Evolutionary conservation across 2,797 vertebrate genomes (phyloP), one percentile per base, ranked within the genome.

Genomic region (Coluber constrictor): DNA sequence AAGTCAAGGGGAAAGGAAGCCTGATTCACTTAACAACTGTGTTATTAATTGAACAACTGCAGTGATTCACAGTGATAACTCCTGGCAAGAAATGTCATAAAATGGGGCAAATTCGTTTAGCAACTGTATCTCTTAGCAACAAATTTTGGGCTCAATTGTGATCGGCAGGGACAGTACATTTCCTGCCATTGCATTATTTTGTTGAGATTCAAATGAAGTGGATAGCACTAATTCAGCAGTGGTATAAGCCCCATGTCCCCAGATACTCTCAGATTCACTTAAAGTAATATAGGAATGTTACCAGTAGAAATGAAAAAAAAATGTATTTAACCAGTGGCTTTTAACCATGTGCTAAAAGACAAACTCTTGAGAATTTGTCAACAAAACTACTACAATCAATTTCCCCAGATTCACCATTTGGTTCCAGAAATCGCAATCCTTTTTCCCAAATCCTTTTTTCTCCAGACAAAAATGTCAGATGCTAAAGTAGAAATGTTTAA

Each of bases 391-490:
- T 83, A 91, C 23, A 63, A 61, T 86, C 47, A 61, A 32, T 60
- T 61, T 60, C 56, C 56, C 43, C 90, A 88, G 20, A 88, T 51
- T 91, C 61, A 32, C 55, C 27, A 91, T 88, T 93, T 90, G 63
- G 29, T 79, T 32, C 9, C 86, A 79, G 29, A 55, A 93, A 90
- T 90, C 63, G 59, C 61, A 88, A 55, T 91, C 63, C 20, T 79
- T 59, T 74, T 5, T 60, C n/a, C 60, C 47, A 93, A 61, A 91
- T 83, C 29, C 23, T 83, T 54, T 83, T 74, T 83, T 18, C 10
- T 43, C 43, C 20, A 93, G 63, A 74, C 29, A 55, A 83, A 88
- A 91, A 83, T 93, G 90, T 88, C 92, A 91, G 63, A 51, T 88
- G 37, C n/a, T 88, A 61, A 91, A 93, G 15, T 54, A 32, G 86